These are phyloP conservation scores for Tribolium freemani DNA, from an alignment of 2,888 invertebrate genomes.

Conservation along the genomic window DNA sequence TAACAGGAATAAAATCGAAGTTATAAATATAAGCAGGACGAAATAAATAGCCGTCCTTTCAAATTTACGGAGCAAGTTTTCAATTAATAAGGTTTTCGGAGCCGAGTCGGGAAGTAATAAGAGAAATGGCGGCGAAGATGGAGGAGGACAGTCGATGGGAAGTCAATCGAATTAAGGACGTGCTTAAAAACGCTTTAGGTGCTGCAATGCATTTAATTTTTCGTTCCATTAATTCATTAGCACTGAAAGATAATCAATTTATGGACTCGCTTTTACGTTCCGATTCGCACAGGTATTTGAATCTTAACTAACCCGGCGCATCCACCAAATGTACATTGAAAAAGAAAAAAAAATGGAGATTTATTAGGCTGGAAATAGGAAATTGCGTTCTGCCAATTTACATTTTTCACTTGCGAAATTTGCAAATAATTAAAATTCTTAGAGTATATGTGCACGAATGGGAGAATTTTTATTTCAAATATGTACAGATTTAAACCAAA, in stretches of 20 bases:
- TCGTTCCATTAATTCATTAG: slow-evolving; percentile 46
- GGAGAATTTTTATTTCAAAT: not conserved
- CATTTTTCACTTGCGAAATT: not conserved
- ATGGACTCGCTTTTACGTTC: slow-evolving; percentile 21
- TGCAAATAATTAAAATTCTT: not conserved
- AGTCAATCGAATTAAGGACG: slow-evolving; percentile 42
- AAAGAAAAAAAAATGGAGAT: slow-evolving; percentile 18
- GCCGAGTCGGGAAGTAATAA: slow-evolving; percentile 10
- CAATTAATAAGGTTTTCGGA: slow-evolving; percentile 34
- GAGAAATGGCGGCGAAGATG: slow-evolving; percentile 29
- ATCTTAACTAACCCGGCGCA: slow-evolving; percentile 8
- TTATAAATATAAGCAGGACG: slow-evolving; percentile 22
- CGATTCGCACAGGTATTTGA: slow-evolving; percentile 18
- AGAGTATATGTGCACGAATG: not conserved
- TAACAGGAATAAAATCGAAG: not conserved
- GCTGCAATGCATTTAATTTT: slow-evolving; percentile 43
- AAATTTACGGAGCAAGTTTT: slow-evolving; percentile 26
- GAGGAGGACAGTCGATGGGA: slow-evolving; percentile 23
- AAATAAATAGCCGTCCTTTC: slow-evolving; percentile 8
- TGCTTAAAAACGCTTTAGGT: slow-evolving; percentile 43
- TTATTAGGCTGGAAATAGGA: slow-evolving; percentile 3
- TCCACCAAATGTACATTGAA: not conserved
- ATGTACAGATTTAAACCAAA: no score
- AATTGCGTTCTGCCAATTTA: not conserved
- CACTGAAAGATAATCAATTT: slow-evolving; percentile 41